phyloP scores from a whole-genome alignment of 1,140 invertebrate genomes.

The Chrysomallon squamiferum region DNA sequence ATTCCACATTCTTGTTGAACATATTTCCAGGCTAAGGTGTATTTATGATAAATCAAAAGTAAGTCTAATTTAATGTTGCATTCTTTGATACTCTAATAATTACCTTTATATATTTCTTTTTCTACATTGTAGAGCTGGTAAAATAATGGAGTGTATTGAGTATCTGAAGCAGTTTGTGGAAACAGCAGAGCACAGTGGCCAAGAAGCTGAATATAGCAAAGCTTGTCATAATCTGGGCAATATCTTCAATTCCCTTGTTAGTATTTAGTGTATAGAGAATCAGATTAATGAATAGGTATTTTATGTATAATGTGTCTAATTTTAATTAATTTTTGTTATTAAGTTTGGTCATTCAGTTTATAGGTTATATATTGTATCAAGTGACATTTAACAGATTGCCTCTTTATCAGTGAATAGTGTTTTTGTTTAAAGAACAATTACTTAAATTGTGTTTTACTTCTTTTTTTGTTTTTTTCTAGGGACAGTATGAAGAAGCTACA shows the following conservation, averaged over 20 bases:
- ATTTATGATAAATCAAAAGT: background rate
- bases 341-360: background rate
- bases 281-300: too few relatives aligned
- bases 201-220: constrained; percentile 56
- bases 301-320: background rate
- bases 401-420: too few relatives aligned
- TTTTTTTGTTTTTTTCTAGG: constrained; percentile 38
- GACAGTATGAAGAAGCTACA: constrained; percentile 58
- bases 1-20: too few relatives aligned
- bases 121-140: constrained; percentile 54
- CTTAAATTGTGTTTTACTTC: constrained; percentile 38
- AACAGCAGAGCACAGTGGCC: constrained; percentile 53
- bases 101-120: too few relatives aligned
- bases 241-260: constrained; percentile 59
- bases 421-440: background rate
- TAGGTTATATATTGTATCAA: too few relatives aligned
- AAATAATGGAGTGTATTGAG: constrained; percentile 56
- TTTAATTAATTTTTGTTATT: background rate
- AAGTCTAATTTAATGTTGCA: background rate
- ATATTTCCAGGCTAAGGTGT: too few relatives aligned
- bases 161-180: constrained; percentile 61
- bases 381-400: too few relatives aligned
- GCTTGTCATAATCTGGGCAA: constrained; percentile 61
- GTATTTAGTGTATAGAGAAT: constrained; percentile 12
- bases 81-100: background rate